Percentiles rank a stretch among this genome's conserved stretches.
Evolutionary conservation across 2,797 vertebrate genomes (phyloP).

Genomic region (Ambastaia sidthimunki): DNA sequence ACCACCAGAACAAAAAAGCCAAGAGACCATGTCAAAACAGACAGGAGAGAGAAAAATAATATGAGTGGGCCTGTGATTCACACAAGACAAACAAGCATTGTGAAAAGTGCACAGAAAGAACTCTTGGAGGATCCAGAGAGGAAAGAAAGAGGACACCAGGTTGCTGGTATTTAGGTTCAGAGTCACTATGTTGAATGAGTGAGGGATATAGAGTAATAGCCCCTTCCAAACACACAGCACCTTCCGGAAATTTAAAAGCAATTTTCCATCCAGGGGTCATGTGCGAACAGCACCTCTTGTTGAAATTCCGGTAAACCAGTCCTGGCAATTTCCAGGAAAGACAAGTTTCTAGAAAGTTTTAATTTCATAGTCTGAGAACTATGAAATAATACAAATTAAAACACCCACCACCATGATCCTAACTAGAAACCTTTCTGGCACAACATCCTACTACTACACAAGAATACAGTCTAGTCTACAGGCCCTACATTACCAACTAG

Average conservation of each 20-base stretch:
- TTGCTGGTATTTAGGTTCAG: not conserved
- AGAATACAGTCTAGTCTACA: no score
- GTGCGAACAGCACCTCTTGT: not conserved
- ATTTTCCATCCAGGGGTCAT: not conserved
- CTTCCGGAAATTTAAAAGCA: not conserved
- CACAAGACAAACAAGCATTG: no score
- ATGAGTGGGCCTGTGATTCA: no score
- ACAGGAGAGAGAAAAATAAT: not conserved
- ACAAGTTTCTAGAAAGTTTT: not conserved
- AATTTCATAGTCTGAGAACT: not conserved
- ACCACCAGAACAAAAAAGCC: not conserved
- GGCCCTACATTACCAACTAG: no score
- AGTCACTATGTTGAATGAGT: not conserved
- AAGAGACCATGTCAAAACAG: not conserved
- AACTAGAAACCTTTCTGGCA: no score
- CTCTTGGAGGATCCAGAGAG: not conserved
- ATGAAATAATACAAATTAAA: no score
- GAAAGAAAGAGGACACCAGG: not conserved
- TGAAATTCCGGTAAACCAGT: not conserved
- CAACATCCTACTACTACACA: no score
- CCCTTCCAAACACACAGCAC: not conserved
- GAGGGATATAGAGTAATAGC: not conserved
- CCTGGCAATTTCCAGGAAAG: not conserved
- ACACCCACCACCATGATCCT: no score
- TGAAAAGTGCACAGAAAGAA: not conserved